Evolutionary conservation across 2,113 vertebrate species (phyloP).

Genomic region (Siniperca knerii): DNA sequence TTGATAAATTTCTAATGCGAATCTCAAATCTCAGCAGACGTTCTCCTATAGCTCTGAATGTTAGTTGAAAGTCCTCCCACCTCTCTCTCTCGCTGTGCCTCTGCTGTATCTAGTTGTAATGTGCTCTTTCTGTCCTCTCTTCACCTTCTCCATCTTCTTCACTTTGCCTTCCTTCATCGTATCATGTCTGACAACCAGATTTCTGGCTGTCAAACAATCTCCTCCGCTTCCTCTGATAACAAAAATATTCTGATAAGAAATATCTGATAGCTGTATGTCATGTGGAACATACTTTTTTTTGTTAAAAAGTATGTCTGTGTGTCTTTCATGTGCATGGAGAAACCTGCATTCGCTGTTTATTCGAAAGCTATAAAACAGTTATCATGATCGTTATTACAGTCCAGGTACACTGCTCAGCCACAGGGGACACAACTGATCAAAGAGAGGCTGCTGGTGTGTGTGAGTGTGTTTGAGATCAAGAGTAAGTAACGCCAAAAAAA

Average conservation of each 20-base stretch:
- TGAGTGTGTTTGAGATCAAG: conserved; percentile 2
- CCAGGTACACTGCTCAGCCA: conserved; percentile 34
- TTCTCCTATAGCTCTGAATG: conserved; percentile 21
- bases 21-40: conserved; percentile 23
- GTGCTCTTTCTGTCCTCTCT: background rate
- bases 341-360: conserved; percentile 10
- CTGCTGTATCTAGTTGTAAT: conserved; percentile 3
- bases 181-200: background rate
- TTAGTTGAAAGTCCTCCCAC: background rate
- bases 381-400: conserved; percentile 8
- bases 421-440: conserved; percentile 23
- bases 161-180: background rate
- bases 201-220: background rate
- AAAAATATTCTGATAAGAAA: background rate
- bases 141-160: background rate
- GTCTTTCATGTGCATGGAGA: background rate
- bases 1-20: conserved; percentile 16
- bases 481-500: conserved; percentile 2
- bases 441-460: conserved; percentile 13
- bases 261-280: background rate
- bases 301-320: background rate
- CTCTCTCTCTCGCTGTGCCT: background rate
- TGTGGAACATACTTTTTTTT: background rate
- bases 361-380: conserved; percentile 34
- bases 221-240: background rate